Evolutionary conservation across 2,888 invertebrate species (phyloP), one percentile per base, ranked within the genome.

Genomic region (Boloria selene): DNA sequence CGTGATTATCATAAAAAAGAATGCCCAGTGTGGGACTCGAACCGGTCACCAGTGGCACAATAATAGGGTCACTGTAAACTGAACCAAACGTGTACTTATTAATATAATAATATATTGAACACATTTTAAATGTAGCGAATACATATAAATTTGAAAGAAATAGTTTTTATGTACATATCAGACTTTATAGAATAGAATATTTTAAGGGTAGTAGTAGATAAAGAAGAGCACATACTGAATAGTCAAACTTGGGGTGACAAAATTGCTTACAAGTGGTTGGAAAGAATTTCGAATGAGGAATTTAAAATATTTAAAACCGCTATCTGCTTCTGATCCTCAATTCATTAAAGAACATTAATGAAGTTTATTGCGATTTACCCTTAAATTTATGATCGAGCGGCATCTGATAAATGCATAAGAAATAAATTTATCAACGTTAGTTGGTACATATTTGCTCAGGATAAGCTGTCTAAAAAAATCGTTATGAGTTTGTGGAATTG

Each of bases 341-440:
- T 91, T 90, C 88, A 91, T 90, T 91, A 88, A 81, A 73, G 82
- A 74, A 77, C 79, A 86, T 88, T 88, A 88, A 86, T 82, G 84
- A 85, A 76, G 77, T 87, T 89, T 89, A 89, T 87, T 81, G 81
- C 82, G 75, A 79, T 71, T 63, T 64, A 56, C 49, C 75, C 75
- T 72, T 79, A 73, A 83, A 86, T 90, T 88, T 90, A 88, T 86
- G 79, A 77, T 74, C 77, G 74, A 72, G 74, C 75, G 73, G 65
- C 76, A 76, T 75, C 82, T 85, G 85, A 89, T 88, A 88, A 87
- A 90, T 90, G 31, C 1, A 59, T 85, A 82, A 85, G 85, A 79
- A 80, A 81, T 81, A 66, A 56, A 56, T 56, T 45, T 59, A 17
- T 49, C 59, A 59, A 59, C 2, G 59, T 59, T 47, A 59, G 59